phyloP scores from a whole-genome alignment of 2,797 vertebrate genomes.

The Myotis daubentonii region DNA sequence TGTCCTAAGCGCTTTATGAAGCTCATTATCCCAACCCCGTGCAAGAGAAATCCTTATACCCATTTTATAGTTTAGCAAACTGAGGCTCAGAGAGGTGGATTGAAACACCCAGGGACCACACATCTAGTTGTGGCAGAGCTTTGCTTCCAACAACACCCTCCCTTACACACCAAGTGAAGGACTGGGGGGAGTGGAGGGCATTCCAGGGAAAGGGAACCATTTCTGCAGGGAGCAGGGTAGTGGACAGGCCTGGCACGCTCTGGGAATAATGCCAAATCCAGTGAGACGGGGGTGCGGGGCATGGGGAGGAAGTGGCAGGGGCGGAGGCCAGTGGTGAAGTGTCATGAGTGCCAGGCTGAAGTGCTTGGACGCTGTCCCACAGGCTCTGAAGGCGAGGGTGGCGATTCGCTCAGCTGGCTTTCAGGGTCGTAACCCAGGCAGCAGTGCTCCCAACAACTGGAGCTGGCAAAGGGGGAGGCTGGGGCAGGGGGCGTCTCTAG shows the following conservation, averaged over 20 bases:
- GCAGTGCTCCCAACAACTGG: not conserved
- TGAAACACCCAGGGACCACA: not conserved
- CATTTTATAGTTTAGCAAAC: not conserved
- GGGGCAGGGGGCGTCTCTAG: not conserved
- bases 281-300: not conserved
- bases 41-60: not conserved
- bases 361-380: not conserved
- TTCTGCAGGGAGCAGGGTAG: not conserved
- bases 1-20: not conserved
- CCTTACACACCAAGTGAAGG: accelerated
- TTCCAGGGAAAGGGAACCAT: not conserved
- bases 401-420: not conserved
- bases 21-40: not conserved
- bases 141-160: no score
- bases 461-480: not conserved
- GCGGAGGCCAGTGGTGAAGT: not conserved
- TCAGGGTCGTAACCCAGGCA: not conserved
- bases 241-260: not conserved
- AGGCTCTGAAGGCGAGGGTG: not conserved
- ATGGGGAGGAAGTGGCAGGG: not conserved
- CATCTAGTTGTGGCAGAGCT: not conserved
- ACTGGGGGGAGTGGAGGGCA: not conserved
- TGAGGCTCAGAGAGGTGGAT: not conserved
- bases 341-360: not conserved
- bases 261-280: not conserved